phyloP scores from a whole-genome alignment of 2,888 invertebrate genomes.

The Graphium colonna region DNA sequence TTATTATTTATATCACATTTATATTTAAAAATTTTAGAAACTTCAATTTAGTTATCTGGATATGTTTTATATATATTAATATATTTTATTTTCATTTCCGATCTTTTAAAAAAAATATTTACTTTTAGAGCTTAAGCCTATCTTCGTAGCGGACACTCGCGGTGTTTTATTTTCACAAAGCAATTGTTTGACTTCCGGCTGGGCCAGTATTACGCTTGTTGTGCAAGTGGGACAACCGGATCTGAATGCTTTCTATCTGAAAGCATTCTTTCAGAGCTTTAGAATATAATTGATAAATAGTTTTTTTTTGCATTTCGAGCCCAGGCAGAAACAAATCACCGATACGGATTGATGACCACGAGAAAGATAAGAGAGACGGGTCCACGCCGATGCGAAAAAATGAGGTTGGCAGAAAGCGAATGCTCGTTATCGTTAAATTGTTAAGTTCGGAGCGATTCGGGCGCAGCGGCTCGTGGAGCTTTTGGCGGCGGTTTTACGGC shows the following conservation, averaged over 20 bases:
- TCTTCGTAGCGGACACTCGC: no score
- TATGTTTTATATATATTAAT: no score
- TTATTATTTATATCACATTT: no score
- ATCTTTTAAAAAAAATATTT: no score
- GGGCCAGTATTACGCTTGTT: no score
- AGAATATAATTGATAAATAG: constrained; percentile 12
- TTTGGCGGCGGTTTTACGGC: constrained; percentile 66
- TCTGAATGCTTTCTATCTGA: constrained; percentile 1
- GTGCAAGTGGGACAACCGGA: no score
- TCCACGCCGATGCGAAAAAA: constrained; percentile 36
- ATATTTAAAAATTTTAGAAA: no score
- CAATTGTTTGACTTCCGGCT: no score
- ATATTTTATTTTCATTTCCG: no score
- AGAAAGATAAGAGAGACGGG: constrained; percentile 16
- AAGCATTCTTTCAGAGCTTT: constrained; percentile 6
- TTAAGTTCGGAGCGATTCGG: constrained; percentile 55
- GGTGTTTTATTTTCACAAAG: no score
- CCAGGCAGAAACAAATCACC: constrained; percentile 28
- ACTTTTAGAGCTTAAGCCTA: no score
- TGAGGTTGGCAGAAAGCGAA: constrained; percentile 22
- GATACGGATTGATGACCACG: constrained; percentile 29
- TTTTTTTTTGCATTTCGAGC: background rate
- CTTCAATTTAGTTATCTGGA: no score
- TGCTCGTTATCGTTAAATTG: constrained; percentile 52
- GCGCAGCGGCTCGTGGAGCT: constrained; percentile 71